A percentile compares a stretch with the other conserved stretches of the same genome.
These are phyloP conservation scores for Diadumene lineata DNA, from an alignment of 92 coral and sea anemone species.

Conservation along the genomic window DNA sequence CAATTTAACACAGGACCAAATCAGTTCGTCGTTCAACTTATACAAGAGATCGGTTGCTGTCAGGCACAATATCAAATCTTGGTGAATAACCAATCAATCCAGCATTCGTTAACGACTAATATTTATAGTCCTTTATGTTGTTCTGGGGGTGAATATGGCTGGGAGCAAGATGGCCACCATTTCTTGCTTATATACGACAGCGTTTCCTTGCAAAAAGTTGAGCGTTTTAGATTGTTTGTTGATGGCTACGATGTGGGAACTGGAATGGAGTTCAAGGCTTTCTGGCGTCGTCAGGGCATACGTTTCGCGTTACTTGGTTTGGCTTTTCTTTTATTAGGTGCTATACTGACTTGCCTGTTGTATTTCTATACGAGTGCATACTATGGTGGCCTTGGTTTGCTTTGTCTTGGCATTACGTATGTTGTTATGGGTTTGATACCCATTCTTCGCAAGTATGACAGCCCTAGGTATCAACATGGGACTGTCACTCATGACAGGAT, in stretches of 20 bases:
- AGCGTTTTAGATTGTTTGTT: constrained; percentile 55
- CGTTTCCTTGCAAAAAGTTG: constrained; percentile 40
- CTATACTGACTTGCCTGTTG: constrained; percentile 13
- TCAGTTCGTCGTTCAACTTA: constrained; percentile 47
- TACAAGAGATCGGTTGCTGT: constrained; percentile 29
- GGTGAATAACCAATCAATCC: constrained; percentile 52
- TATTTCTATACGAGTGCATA: background rate
- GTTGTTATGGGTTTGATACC: background rate
- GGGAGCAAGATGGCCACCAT: constrained; percentile 63
- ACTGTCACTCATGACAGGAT: background rate
- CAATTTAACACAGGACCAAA: background rate
- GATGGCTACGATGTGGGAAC: constrained; percentile 63
- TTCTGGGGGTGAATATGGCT: constrained; percentile 51
- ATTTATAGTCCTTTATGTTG: constrained; percentile 67
- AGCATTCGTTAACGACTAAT: constrained; percentile 42
- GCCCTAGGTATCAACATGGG: background rate
- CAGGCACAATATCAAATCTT: constrained; percentile 54
- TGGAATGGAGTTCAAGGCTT: constrained; percentile 49
- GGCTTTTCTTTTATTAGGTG: constrained; percentile 33
- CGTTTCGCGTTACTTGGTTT: constrained; percentile 32
- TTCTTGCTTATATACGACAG: constrained; percentile 53
- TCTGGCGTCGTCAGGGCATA: constrained; percentile 55
- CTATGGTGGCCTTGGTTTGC: constrained; percentile 27
- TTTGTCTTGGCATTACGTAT: background rate
- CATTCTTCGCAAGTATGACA: background rate